Evolutionary conservation across 2,888 invertebrate genomes (phyloP), one percentile per base, ranked within the genome.

Genomic region (Mythimna pallens): DNA sequence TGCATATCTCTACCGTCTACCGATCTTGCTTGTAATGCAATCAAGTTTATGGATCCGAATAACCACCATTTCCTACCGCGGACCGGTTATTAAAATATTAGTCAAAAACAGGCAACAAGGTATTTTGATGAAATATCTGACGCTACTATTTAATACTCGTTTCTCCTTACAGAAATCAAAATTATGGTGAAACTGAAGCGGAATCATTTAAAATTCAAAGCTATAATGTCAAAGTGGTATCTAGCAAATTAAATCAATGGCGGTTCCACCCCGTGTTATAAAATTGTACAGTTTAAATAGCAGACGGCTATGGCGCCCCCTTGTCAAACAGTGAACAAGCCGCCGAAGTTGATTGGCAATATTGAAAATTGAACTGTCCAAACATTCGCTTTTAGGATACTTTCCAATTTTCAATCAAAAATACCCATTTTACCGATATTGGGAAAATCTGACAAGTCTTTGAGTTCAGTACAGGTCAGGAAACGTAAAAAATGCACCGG

Each of bases 351-450:
- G 92, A 93, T 94, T 93, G 93, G 90, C 92, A 93, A 93, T 93
- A 92, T 92, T 90, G 90, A 92, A 92, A 92, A 93, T 92, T 88
- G 90, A 92, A 90, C 89, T 89, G 90, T 91, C 90, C 89, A 91
- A 93, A 93, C 89, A 91, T 91, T 92, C 87, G 81, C 87, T 90
- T 89, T 88, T 85, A 85, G 88, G 83, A 87, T 88, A 89, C 87
- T 91, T 89, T 90, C 85, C 87, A 90, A 93, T 90, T 90, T 92
- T 86, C 88, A 91, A 91, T 92, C 88, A 87, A 87, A 87, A 86
- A 78, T 81, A 84, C 80, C 78, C 86, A 88, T 89, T 92, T 86
- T 87, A 84, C 77, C 75, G 83, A 88, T 88, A 90, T 90, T 87
- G 88, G 85, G 84, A 84, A 89, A 89, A 90, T 90, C 88, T 89